Evolutionary conservation across 1,140 invertebrate genomes (phyloP).

Genomic region (Acromyrmex echinatior): DNA sequence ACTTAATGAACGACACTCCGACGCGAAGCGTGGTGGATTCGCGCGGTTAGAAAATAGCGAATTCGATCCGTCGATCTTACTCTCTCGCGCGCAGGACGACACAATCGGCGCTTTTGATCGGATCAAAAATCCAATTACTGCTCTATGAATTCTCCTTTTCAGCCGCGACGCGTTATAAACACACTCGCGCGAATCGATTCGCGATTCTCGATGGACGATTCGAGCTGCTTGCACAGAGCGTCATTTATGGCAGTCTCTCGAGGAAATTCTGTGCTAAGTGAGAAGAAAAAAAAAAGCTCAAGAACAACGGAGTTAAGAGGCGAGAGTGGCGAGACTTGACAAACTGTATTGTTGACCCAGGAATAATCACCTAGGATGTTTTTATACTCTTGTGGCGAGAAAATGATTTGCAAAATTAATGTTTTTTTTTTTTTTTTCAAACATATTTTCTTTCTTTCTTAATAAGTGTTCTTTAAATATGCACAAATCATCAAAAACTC

Average conservation of each 20-base stretch:
- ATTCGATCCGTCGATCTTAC: conserved; percentile 54
- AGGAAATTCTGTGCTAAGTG: conserved; percentile 3
- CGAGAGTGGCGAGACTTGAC: not conserved
- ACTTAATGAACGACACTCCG: conserved; percentile 51
- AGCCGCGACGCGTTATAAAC: conserved; percentile 18
- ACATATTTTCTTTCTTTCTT: too few species aligned
- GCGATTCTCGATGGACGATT: conserved; percentile 49
- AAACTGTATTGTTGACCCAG: not conserved
- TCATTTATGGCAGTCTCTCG: not conserved
- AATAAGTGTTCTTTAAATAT: too few species aligned
- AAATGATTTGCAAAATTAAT: too few species aligned
- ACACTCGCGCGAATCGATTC: conserved; percentile 42
- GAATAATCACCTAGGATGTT: too few species aligned
- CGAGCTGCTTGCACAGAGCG: conserved; percentile 45
- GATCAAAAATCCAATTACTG: conserved; percentile 54
- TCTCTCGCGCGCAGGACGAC: conserved; percentile 9
- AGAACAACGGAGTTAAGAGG: not conserved
- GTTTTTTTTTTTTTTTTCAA: too few species aligned
- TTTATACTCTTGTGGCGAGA: too few species aligned
- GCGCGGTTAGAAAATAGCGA: conserved; percentile 24
- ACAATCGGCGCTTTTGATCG: conserved; percentile 55
- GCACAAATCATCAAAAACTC: too few species aligned
- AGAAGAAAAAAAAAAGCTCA: not conserved
- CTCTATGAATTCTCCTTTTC: conserved; percentile 30
- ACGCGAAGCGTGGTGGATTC: conserved; percentile 33